phyloP scores from a whole-genome alignment of 2,888 invertebrate species.

The Scaptomyza cyrtandrae region DNA sequence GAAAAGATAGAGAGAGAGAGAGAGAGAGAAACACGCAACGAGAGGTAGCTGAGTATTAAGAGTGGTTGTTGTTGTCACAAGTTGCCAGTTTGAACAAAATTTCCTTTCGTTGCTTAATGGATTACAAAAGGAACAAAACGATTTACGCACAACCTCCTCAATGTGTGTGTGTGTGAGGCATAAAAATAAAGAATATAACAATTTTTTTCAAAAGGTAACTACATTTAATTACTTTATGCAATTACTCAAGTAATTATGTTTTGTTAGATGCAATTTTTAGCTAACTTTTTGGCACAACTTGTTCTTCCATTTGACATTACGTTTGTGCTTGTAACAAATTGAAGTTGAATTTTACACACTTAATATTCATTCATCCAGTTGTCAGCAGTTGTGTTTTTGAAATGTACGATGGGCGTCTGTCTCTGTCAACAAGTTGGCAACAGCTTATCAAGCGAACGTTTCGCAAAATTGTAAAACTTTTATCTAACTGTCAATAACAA shows the following conservation, averaged over 20 bases:
- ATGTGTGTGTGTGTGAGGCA: neutral
- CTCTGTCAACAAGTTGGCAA: slow-evolving; percentile 4
- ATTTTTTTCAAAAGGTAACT: neutral
- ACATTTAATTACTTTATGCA: neutral
- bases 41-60: slow-evolving; percentile 14
- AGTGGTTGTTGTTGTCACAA: slow-evolving; percentile 25
- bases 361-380: neutral
- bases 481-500: slow-evolving; percentile 8
- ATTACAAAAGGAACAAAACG: neutral
- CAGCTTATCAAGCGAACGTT: neutral
- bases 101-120: slow-evolving; percentile 25
- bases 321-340: neutral
- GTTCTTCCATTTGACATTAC: too few species aligned
- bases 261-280: neutral
- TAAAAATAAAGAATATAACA: too few species aligned
- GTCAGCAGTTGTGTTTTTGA: slow-evolving; percentile 4
- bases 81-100: slow-evolving; percentile 45
- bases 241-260: neutral
- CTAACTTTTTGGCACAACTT: too few species aligned
- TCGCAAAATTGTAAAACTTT: slow-evolving; percentile 6
- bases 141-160: neutral
- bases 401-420: neutral
- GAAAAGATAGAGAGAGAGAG: neutral
- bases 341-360: neutral
- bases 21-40: neutral